Evolutionary conservation across 1,140 invertebrate species (phyloP).

Genomic region (Calliopsis andreniformis): DNA sequence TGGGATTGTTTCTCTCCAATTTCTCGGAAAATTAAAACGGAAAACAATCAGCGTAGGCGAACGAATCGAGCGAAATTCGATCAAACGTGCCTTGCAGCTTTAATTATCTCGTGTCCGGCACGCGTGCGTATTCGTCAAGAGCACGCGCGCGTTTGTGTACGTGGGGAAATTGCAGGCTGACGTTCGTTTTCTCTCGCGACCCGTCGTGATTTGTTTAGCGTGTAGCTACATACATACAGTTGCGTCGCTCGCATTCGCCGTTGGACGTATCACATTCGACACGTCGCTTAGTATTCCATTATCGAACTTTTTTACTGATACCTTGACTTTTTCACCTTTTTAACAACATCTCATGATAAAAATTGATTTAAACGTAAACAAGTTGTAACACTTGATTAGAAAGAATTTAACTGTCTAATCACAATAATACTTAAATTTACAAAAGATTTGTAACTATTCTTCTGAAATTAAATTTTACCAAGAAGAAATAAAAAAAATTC

Average conservation of each 20-base stretch:
- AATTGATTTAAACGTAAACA: conserved; percentile 16
- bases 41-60: conserved; percentile 59
- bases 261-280: not conserved
- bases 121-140: not conserved
- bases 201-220: conserved; percentile 38
- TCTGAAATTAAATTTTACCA: no score
- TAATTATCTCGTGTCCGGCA: conserved; percentile 66
- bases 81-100: conserved; percentile 70
- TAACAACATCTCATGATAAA: not conserved
- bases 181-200: not conserved
- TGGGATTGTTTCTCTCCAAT: conserved; percentile 57
- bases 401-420: not conserved
- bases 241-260: conserved; percentile 47
- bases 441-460: no score
- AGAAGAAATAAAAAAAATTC: no score
- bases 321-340: conserved; percentile 5
- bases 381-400: not conserved
- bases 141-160: conserved; percentile 8
- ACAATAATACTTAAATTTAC: no score
- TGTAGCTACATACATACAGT: conserved; percentile 43
- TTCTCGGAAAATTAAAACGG: conserved; percentile 62
- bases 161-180: conserved; percentile 37
- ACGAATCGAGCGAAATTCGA: conserved; percentile 61
- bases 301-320: not conserved
- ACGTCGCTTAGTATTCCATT: conserved; percentile 46